Evolutionary conservation across 2,113 vertebrate species (phyloP), one percentile per base, ranked within the genome.

Genomic region (Chloropsis hardwickii): DNA sequence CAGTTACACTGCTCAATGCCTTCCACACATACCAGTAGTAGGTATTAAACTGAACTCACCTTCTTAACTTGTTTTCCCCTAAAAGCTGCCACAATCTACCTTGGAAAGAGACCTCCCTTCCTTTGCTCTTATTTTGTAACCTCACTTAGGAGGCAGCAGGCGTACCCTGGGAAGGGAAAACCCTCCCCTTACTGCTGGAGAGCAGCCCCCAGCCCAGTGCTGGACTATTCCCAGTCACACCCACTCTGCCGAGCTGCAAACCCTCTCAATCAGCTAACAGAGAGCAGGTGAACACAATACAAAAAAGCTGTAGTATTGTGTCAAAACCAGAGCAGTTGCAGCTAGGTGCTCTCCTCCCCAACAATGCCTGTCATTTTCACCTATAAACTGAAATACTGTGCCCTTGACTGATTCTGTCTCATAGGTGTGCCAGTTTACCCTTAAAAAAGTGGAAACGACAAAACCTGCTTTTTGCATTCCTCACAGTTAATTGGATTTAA

Each of bases 401-500:
- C 42, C 44, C 29, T 88, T 45, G 53, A 70, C 81, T 37, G 61
- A 51, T 47, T 78, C 60, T 72, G 24, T 60, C 62, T 78, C 28
- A 12, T 3, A 65, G 35, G 42, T 2, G 1, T 22, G 23, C 27
- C 47, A 27, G 16, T 44, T 88, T 76, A 37, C 14, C 81, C 83
- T 51, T 11, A 8, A 86, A 54, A 65, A 85, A 50, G 62, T 47
- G 20, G 60, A 78, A 88, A 86, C 64, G 29, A 53, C 66, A 92
- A 74, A 66, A 88, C 69, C 51, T 62, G 69, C 29, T 88, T 65
- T 81, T 70, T 90, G 85, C 88, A 71, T 96, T 96, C 88, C 60
- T 92, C 48, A 47, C 27, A n/a, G 72, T 74, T 97, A 96, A 96
- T 82, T 94, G 40, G 61, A 92, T 95, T 90, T 78, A 87, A 45